Evolutionary conservation across 2,888 invertebrate species (phyloP).

Genomic region (Hanleya hanleyi): DNA sequence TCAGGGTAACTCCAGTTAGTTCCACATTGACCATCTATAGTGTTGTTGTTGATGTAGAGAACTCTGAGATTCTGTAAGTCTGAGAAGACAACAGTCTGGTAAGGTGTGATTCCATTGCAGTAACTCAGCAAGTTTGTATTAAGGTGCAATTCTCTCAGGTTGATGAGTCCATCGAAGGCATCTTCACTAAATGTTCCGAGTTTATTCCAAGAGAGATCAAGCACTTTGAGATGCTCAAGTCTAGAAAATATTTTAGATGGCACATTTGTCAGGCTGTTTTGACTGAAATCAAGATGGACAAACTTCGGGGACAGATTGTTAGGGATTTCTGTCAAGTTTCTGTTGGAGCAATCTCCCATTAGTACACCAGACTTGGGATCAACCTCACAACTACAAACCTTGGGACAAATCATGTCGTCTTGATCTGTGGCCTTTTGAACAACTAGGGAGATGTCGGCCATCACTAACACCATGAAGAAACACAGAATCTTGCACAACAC

Average conservation of each 20-base stretch:
- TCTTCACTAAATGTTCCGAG: background rate
- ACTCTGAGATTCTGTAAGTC: background rate
- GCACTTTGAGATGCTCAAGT: background rate
- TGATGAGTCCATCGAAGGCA: background rate
- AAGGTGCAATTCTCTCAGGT: background rate
- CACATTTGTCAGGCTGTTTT: background rate
- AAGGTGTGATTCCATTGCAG: background rate
- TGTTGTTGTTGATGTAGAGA: background rate
- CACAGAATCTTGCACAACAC: too few relatives aligned
- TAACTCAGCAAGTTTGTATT: background rate
- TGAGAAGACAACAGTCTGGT: background rate
- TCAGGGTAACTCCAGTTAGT: too few relatives aligned
- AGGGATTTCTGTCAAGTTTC: background rate
- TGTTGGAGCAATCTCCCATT: background rate
- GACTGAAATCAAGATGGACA: background rate
- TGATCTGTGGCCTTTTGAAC: too few relatives aligned
- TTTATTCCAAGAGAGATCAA: background rate
- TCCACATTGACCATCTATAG: background rate
- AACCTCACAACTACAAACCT: background rate
- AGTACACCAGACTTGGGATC: background rate
- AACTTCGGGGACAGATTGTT: background rate
- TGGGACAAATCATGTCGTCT: constrained; percentile 1
- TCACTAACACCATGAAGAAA: too few relatives aligned
- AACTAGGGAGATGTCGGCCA: too few relatives aligned
- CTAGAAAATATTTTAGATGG: background rate